Evolutionary conservation across 1,140 invertebrate genomes (phyloP), one percentile per base, ranked within the genome.

Genomic region (Galleria mellonella): DNA sequence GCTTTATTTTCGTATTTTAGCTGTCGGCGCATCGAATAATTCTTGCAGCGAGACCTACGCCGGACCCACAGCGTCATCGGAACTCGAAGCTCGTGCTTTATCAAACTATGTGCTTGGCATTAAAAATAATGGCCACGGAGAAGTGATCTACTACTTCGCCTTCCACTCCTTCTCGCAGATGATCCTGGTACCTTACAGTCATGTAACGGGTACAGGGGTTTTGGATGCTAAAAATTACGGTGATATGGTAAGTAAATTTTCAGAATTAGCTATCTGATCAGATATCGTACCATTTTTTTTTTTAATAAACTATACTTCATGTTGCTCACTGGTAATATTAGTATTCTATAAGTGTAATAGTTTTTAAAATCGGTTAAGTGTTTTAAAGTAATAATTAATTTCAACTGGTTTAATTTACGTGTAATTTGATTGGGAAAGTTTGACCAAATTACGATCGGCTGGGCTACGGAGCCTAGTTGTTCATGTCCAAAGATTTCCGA

Each of bases 31-130:
- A 5, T 96, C 94, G n/a, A 88, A 87, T 0, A 92, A 96, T 78
- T 93, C 94, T 1, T 99, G 97, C 69, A 89, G 90, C 1, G 92
- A 97, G 50, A 96, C 92, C 0, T 99, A 93, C 72, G 91, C 93
- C 12, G 97, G 97, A 8, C 88, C 91, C 0, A 70, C 81, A 0
- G 88, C 95, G 0, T 97, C 97, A 69, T 98, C 96, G 0, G 97
- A 99, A 83, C 92, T 93, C 0, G 97, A 99, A 85, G 94, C 95
- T 0, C 86, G 86, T 62, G 93, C 94, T 0, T 90, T 92, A 39
- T 67, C 88, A 49, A 74, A 54, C 33, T 72, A 74, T 36, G 61
- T 83, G 0, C 31, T 39, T 11, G 53, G 10, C 9, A 38, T 81
- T 4, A 62, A 74, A 30, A 9, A 15, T 2, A 51, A 55, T 15